Evolutionary conservation across 2,888 invertebrate species (phyloP).

Genomic region (Baronia brevicornis): DNA sequence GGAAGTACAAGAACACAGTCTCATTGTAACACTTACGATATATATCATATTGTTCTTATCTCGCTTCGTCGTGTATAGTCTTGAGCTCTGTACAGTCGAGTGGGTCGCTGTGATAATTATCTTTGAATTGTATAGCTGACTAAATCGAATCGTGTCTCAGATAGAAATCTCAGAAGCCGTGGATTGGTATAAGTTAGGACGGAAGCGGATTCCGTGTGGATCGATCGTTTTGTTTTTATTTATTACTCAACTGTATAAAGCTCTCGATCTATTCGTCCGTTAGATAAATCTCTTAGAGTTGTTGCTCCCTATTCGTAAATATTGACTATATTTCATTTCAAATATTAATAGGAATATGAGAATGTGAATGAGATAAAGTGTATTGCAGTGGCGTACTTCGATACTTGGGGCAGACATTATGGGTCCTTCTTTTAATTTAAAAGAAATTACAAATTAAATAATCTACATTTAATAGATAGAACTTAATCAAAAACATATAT

Average conservation of each 20-base stretch:
- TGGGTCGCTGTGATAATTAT: slow-evolving; percentile 53
- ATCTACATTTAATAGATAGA: too few relatives aligned
- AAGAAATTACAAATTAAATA: too few relatives aligned
- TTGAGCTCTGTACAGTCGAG: slow-evolving; percentile 57
- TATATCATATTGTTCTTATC: slow-evolving; percentile 40
- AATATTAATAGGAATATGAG: slow-evolving; percentile 21
- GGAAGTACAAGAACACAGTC: slow-evolving; percentile 19
- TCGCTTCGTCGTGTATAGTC: slow-evolving; percentile 45
- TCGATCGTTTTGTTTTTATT: slow-evolving; percentile 19
- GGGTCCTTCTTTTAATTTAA: too few relatives aligned
- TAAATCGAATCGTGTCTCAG: slow-evolving; percentile 22
- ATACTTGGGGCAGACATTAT: too few relatives aligned
- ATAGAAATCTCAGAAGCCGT: too few relatives aligned
- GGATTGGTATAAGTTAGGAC: too few relatives aligned
- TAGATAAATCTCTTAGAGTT: slow-evolving; percentile 41
- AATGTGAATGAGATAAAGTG: too few relatives aligned
- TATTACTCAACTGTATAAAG: slow-evolving; percentile 42
- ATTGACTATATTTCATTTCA: slow-evolving; percentile 22
- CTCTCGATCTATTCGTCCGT: slow-evolving; percentile 49
- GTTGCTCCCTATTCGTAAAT: slow-evolving; percentile 33
- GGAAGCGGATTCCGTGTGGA: slow-evolving; percentile 12
- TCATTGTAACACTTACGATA: slow-evolving; percentile 20
- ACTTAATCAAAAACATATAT: too few relatives aligned
- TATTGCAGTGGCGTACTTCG: too few relatives aligned
- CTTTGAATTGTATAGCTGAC: slow-evolving; percentile 59